Evolutionary conservation across 2,113 vertebrate species (phyloP).

Genomic region (Calyptomena viridis): DNA sequence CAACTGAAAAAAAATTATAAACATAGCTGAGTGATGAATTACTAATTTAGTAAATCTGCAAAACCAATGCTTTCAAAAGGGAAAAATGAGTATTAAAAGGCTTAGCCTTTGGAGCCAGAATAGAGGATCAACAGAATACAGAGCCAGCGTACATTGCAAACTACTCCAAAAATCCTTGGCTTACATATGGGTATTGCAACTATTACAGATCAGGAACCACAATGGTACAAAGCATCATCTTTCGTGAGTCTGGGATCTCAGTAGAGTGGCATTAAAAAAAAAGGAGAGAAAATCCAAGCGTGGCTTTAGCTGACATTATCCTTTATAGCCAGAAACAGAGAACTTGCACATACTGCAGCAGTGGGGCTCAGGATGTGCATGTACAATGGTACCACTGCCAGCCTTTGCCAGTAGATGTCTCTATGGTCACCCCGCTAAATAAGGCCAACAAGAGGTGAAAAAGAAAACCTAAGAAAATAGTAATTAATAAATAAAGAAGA

Average conservation of each 20-base stretch:
- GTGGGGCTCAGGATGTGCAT: neutral
- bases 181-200: slow-evolving; percentile 1
- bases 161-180: slow-evolving; percentile 65
- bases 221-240: slow-evolving; percentile 1
- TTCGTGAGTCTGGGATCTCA: neutral
- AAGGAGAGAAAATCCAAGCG: neutral
- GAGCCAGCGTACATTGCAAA: slow-evolving; percentile 48
- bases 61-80: slow-evolving; percentile 46
- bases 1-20: slow-evolving; percentile 50
- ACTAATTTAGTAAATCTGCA: slow-evolving; percentile 67
- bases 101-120: slow-evolving; percentile 55
- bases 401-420: slow-evolving; percentile 66
- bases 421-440: slow-evolving; percentile 31
- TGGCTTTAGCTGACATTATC: neutral
- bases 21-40: slow-evolving; percentile 39
- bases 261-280: neutral
- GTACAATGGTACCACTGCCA: neutral
- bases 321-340: neutral
- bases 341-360: neutral
- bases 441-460: neutral
- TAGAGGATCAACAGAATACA: slow-evolving; percentile 41
- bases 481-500: neutral
- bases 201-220: slow-evolving; percentile 14
- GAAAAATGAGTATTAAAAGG: slow-evolving; percentile 51
- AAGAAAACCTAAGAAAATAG: neutral